A percentile compares a stretch with the other conserved stretches of the same genome.
phyloP scores from a whole-genome alignment of 2,797 vertebrate species.

The Silurus lanzhouensis region DNA sequence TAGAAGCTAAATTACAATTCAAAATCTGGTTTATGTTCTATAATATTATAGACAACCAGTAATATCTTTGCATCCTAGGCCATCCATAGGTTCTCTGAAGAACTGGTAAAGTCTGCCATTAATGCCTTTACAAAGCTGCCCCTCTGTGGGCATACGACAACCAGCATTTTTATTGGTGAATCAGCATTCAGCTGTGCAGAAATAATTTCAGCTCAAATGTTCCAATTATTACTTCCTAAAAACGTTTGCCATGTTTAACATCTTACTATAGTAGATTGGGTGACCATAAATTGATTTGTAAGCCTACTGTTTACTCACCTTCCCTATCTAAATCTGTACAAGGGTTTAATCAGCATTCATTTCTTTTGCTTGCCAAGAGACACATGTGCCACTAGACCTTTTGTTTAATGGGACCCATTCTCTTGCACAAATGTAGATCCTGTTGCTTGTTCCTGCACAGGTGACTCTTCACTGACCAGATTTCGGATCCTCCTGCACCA shows the following conservation, averaged over 20 bases:
- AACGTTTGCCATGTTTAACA: background rate
- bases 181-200: background rate
- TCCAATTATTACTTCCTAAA: background rate
- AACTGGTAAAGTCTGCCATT: slow-evolving; percentile 61
- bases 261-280: background rate
- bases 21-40: background rate
- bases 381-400: slow-evolving; percentile 1
- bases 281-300: background rate
- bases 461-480: background rate
- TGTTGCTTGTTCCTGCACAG: slow-evolving; percentile 37
- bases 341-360: background rate
- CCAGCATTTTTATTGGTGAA: background rate
- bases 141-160: slow-evolving; percentile 57
- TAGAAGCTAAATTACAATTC: background rate
- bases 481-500: slow-evolving; percentile 53
- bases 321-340: background rate
- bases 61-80: slow-evolving; percentile 61
- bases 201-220: background rate
- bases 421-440: slow-evolving; percentile 1
- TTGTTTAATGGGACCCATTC: background rate
- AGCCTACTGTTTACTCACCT: background rate
- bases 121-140: slow-evolving; percentile 51
- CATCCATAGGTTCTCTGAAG: slow-evolving; percentile 45
- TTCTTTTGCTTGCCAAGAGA: background rate
- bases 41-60: background rate